Base-by-base conservation (phyloP, 1,140 invertebrate genomes). In the Drosophila parabipectinata region DNA sequence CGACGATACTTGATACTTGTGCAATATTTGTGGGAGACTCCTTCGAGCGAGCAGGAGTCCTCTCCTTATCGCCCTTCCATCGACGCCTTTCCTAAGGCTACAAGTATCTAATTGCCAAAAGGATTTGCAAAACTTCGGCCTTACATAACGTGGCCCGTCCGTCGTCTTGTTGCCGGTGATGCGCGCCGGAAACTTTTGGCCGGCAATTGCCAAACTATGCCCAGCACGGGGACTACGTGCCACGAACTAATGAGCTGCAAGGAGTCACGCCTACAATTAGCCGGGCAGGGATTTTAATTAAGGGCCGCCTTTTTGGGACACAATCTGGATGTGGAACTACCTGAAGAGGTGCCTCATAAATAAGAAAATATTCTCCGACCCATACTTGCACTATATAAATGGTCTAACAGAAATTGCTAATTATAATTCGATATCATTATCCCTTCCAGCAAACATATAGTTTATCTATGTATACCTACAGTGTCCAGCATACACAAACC, bases 401-500 rank as follows among this genome's bases (percentile, higher is more conserved):
- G 32, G 32, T 8, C 9, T 8, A 32, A 32, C 32, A 32, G 32
- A 10, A 32, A 9, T 10, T 32, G 9, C 32, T 39, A 24, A 63
- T 99, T 91, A 98, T 98, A 92, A 4, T 37, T 37, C 34, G 4
- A 37, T n/a, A 37, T 37, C 10, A 37, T 34, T 34, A 34, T 4
- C 34, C 34, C 3, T 4, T 12, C 10, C 10, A 10, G 32, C 32
- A 34, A 34, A 28, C 5, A 7, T 28, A 7, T 34, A 34, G 32
- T 34, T 34, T 21, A 21, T 21, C 21, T 21, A 21, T 21, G 21
- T 21, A 21, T 21, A 21, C 0, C 21, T 21, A 21, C 21, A 3
- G 21, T 21, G 21, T 21, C 2, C 66, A 68, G 30, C 56, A 2
- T 15, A 15, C 14, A 44, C 14, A 44, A 15, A 44, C 14, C n/a